A percentile compares a stretch with the other conserved stretches of the same genome.
These are phyloP conservation scores for Drosophila mojavensis DNA, from an alignment of 1,140 invertebrate genomes.

Conservation along the genomic window DNA sequence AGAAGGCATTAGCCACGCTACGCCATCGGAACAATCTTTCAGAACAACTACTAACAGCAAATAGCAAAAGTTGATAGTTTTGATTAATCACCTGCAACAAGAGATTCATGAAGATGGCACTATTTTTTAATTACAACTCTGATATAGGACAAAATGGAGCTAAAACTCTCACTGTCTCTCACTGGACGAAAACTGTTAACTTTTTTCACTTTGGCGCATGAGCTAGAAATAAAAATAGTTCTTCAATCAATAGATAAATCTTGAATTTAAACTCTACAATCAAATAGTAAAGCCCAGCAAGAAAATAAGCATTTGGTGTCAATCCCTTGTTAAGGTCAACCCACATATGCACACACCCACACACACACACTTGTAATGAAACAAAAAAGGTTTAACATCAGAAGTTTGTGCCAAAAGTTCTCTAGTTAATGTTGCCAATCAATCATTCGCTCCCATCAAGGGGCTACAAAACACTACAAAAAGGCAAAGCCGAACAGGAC, in stretches of 20 bases:
- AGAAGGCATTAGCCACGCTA: constrained; percentile 17
- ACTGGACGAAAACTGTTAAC: too few species aligned
- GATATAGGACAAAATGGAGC: too few species aligned
- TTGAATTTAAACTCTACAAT: neutral
- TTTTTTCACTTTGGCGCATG: neutral
- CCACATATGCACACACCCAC: neutral
- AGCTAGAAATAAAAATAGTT: neutral
- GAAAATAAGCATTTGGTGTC: constrained; percentile 18
- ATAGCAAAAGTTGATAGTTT: neutral
- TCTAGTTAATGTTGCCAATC: constrained; percentile 44
- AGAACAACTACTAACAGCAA: neutral
- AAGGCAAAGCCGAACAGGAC: constrained; percentile 7
- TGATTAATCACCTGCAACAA: too few species aligned
- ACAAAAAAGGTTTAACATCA: constrained; percentile 25
- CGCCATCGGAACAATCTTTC: constrained; percentile 1
- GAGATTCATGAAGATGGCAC: too few species aligned
- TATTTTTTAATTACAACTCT: too few species aligned
- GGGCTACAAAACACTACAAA: constrained; percentile 47
- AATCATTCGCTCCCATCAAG: constrained; percentile 50
- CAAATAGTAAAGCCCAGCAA: neutral
- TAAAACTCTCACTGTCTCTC: too few species aligned
- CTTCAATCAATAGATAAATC: neutral
- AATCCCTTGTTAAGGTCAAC: constrained; percentile 26
- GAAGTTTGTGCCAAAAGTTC: constrained; percentile 33
- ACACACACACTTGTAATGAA: too few species aligned